Evolutionary conservation across 2,888 invertebrate species (phyloP).

Genomic region (Beris chalybata): DNA sequence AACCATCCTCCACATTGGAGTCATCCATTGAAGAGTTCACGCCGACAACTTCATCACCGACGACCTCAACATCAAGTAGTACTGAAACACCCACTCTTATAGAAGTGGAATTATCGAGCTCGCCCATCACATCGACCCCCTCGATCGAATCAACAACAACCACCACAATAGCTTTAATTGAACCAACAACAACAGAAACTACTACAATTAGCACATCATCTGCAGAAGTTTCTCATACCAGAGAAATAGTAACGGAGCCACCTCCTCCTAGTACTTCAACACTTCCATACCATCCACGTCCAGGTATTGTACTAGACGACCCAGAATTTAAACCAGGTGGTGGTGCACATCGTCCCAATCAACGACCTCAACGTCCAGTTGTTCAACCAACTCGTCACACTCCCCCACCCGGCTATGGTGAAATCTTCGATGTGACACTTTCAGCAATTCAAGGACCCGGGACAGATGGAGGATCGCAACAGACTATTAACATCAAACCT

Average conservation of each 20-base stretch:
- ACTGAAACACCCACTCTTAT: constrained; percentile 38
- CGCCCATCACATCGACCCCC: not conserved
- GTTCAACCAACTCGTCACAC: constrained; percentile 56
- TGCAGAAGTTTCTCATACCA: constrained; percentile 36
- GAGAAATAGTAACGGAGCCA: constrained; percentile 39
- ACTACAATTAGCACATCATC: constrained; percentile 23
- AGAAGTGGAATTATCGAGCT: not conserved
- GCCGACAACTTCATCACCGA: constrained; percentile 23
- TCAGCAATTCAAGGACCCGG: constrained; percentile 85
- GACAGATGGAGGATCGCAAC: constrained; percentile 58
- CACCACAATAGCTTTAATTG: not conserved
- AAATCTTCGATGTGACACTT: constrained; percentile 86
- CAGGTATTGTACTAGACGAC: constrained; percentile 85
- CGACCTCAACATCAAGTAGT: constrained; percentile 45
- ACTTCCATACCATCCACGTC: constrained; percentile 69
- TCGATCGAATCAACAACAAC: not conserved
- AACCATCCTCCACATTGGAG: constrained; percentile 44
- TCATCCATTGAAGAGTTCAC: constrained; percentile 52
- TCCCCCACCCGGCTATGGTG: constrained; percentile 65
- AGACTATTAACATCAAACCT: constrained; percentile 56
- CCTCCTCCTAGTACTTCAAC: constrained; percentile 42
- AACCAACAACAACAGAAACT: constrained; percentile 22
- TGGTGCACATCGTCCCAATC: constrained; percentile 46
- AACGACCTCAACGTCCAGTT: constrained; percentile 50
- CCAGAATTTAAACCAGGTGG: constrained; percentile 75